Conservation (phyloP, 1,140 invertebrate genomes). For the Lethrus apterus region DNA sequence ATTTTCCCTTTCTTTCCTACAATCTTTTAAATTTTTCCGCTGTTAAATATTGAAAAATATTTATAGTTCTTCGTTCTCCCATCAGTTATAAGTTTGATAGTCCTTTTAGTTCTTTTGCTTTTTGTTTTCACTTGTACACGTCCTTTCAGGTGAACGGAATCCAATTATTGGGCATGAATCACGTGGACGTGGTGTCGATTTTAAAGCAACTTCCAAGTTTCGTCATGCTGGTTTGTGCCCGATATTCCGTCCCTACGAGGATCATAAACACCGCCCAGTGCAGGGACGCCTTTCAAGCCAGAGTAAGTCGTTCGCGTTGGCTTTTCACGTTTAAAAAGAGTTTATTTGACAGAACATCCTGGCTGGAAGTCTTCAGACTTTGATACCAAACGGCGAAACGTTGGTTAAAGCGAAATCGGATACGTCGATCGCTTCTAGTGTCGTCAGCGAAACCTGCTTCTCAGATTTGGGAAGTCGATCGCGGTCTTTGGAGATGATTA, state of each 20-base stretch:
- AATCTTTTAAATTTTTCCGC: neutral
- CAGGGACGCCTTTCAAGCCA: constrained; percentile 58
- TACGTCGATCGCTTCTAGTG: constrained; percentile 60
- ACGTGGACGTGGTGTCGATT: constrained; percentile 84
- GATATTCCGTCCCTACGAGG: constrained; percentile 45
- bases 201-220: constrained; percentile 82
- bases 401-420: constrained; percentile 83
- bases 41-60: neutral
- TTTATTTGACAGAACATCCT: constrained; percentile 50
- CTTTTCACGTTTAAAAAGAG: neutral
- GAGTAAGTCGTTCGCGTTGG: constrained; percentile 46
- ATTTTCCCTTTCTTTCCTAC: no score
- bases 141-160: constrained; percentile 76
- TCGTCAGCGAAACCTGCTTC: constrained; percentile 47
- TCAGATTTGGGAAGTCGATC: constrained; percentile 54
- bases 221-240: constrained; percentile 76
- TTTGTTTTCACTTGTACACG: neutral
- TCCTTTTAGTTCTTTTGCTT: constrained; percentile 1
- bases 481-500: constrained; percentile 74
- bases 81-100: no score
- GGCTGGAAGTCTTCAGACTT: constrained; percentile 58
- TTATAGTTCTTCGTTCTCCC: no score
- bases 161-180: constrained; percentile 79
- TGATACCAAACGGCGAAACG: constrained; percentile 55
- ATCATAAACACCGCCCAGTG: constrained; percentile 58